Base-by-base conservation (phyloP, 2,113 vertebrate species). In the Dasyurus viverrinus region DNA sequence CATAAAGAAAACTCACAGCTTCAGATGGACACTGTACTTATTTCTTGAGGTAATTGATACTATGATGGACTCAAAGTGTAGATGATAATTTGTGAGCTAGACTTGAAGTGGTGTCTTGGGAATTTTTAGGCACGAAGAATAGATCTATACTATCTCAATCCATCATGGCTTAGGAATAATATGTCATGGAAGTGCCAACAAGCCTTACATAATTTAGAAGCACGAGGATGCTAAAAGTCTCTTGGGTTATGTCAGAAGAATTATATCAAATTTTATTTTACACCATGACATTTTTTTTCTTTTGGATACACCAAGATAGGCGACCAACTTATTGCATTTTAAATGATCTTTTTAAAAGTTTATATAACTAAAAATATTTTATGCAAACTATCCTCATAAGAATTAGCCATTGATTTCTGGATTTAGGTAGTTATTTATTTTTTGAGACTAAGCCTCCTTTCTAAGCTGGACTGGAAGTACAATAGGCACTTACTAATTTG, bases 201-300 rank as follows among this genome's bases (percentile, higher is more conserved):
- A 97, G 57, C 91, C 91, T 90, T 97, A 96, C 95, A 97, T 98
- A 96, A 98, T 96, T 97, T 92, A 96, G 57, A 96, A 96, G 94
- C 54, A 93, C 30, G 23, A 42, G n/a, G 36, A 84, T 84, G n/a
- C 42, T 84, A 84, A 42, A 90, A 94, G 47, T 96, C 93, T 93
- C 95, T 92, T 76, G 53, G 50, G 89, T 52, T 60, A 95, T 90
- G 93, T 96, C 89, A 47, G 68, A 91, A 97, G 93, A 93, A 96
- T 97, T 97, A 97, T 95, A 76, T 95, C 95, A 93, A 95, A 95
- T 92, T 95, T 94, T 91, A 94, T 96, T 96, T 97, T 96, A 97
- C 96, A 90, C 54, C 90, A 95, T 95, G 95, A 91, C 90, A 97
- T 52, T 52, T 57, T 94, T 93, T 93, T 95, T 52, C 91, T 97